phyloP scores from a whole-genome alignment of 2,113 vertebrate genomes.

The Bubalus kerabau region DNA sequence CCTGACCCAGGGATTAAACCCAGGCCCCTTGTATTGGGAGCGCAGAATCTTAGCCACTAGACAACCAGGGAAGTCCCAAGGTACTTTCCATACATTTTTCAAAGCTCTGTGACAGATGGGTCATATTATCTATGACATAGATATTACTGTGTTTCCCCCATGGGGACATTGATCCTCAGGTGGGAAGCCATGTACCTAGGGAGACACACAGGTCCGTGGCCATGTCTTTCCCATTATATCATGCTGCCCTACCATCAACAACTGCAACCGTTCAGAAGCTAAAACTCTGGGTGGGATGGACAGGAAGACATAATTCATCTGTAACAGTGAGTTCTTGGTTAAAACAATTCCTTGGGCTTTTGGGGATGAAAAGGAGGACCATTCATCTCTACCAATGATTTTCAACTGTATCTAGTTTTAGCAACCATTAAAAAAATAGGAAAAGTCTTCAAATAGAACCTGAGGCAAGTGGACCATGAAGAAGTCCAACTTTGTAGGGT shows the following conservation, averaged over 20 bases:
- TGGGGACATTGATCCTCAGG: background rate
- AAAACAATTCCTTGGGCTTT: background rate
- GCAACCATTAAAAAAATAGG: background rate
- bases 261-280: background rate
- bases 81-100: background rate
- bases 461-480: too few relatives aligned
- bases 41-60: background rate
- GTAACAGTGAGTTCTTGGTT: background rate
- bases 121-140: background rate
- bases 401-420: background rate
- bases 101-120: background rate
- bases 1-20: background rate
- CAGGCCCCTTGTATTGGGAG: background rate
- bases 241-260: background rate
- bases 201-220: background rate
- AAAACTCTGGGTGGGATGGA: background rate
- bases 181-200: background rate
- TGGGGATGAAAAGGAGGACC: background rate
- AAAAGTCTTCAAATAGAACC: background rate
- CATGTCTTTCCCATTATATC: rapidly evolving
- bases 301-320: background rate
- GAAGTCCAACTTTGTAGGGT: background rate
- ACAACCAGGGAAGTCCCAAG: background rate
- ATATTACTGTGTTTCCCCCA: background rate
- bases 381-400: background rate